phyloP scores from a whole-genome alignment of 2,113 vertebrate genomes.

The Zapus hudsonius region DNA sequence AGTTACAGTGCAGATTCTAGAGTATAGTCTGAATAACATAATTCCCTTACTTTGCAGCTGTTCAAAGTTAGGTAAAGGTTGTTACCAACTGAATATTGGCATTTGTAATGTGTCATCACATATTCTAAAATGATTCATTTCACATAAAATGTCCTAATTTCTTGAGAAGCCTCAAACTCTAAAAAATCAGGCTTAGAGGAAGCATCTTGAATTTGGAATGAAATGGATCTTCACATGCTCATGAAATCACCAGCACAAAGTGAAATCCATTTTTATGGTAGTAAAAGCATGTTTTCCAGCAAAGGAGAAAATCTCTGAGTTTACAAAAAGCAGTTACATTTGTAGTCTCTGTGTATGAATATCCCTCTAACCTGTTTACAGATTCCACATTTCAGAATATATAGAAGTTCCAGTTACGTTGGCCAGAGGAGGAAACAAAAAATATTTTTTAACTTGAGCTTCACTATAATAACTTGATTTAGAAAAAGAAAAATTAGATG shows the following conservation, averaged over 20 bases:
- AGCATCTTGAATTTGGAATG: not conserved
- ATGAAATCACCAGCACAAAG: conserved; percentile 29
- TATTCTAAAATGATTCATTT: conserved; percentile 26
- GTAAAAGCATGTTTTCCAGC: conserved; percentile 2
- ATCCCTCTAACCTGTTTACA: not conserved
- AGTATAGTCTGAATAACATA: not conserved
- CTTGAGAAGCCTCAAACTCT: not conserved
- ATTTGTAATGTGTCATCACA: not conserved
- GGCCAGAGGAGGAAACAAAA: not conserved
- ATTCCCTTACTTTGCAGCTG: not conserved
- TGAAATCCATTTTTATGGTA: not conserved
- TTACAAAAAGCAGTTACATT: not conserved
- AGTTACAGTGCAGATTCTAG: not conserved
- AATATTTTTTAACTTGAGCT: no score
- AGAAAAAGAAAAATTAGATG: not conserved
- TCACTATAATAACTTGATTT: not conserved
- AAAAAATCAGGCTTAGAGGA: not conserved
- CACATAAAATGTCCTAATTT: not conserved
- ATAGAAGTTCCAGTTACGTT: not conserved
- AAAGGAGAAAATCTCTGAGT: conserved; percentile 19
- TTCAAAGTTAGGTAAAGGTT: not conserved
- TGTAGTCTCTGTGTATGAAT: not conserved
- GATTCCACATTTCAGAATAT: not conserved
- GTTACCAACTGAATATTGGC: conserved; percentile 16
- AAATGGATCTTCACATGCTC: not conserved